phyloP scores from a whole-genome alignment of 2,113 vertebrate species.

The Pygoscelis antarcticus region DNA sequence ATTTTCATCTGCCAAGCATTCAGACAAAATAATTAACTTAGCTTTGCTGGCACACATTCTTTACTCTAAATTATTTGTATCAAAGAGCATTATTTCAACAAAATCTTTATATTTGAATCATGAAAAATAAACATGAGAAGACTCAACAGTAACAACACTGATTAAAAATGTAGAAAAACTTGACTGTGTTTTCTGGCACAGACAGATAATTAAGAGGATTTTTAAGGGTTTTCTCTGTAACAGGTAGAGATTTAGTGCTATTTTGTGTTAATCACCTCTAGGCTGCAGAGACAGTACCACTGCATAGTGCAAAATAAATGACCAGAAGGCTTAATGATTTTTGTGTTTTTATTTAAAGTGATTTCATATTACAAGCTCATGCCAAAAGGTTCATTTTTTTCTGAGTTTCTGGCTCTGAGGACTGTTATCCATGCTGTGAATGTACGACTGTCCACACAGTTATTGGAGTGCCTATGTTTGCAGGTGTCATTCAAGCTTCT shows the following conservation, averaged over 20 bases:
- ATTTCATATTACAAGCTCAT: neutral
- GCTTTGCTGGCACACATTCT: constrained; percentile 60
- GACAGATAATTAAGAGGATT: neutral
- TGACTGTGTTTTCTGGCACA: neutral
- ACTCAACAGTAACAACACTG: constrained; percentile 18
- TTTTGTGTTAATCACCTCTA: constrained; percentile 30
- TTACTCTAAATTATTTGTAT: constrained; percentile 69
- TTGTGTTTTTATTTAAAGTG: constrained; percentile 18
- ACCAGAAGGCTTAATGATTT: constrained; percentile 28
- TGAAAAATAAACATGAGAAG: constrained; percentile 35
- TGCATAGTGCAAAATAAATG: constrained; percentile 5
- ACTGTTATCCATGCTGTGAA: neutral
- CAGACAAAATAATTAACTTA: constrained; percentile 76
- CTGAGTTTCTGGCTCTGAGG: constrained; percentile 8
- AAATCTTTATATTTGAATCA: constrained; percentile 67
- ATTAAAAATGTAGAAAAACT: constrained; percentile 33
- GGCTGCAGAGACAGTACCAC: neutral
- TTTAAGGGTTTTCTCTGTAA: constrained; percentile 10
- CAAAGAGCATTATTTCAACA: constrained; percentile 58
- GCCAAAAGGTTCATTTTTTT: constrained; percentile 31
- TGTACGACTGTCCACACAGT: neutral
- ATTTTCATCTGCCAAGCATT: constrained; percentile 63
- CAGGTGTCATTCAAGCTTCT: neutral
- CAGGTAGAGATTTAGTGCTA: constrained; percentile 35
- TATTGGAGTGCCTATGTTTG: neutral